These are phyloP conservation scores for Stichodactyla helianthus DNA, from an alignment of 64 coral and sea anemone genomes.

Conservation along the genomic window DNA sequence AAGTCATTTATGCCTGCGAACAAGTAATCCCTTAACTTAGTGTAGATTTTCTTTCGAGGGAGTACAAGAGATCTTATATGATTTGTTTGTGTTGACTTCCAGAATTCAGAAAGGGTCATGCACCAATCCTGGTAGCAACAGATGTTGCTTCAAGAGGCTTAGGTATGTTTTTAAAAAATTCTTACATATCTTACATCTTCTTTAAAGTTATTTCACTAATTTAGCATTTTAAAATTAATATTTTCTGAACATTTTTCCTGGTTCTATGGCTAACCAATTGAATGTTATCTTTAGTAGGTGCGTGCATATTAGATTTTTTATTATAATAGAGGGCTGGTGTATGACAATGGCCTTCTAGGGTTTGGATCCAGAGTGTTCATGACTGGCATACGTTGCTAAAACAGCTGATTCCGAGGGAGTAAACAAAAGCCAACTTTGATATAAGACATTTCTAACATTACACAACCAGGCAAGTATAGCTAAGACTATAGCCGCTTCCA, in stretches of 20 bases:
- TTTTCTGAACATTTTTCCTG: too few relatives aligned
- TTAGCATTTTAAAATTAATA: neutral
- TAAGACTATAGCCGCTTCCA: neutral
- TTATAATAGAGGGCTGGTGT: constrained; percentile 3
- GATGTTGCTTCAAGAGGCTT: constrained; percentile 97
- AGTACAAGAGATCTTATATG: too few relatives aligned
- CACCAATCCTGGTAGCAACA: constrained; percentile 97
- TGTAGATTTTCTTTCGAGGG: too few relatives aligned
- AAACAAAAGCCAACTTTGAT: constrained; percentile 22
- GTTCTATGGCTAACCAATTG: constrained; percentile 15
- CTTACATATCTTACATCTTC: neutral
- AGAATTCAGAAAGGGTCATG: constrained; percentile 95
- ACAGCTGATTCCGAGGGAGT: constrained; percentile 30
- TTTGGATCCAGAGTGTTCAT: constrained; percentile 37
- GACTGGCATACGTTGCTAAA: constrained; percentile 29
- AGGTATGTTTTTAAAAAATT: constrained; percentile 60
- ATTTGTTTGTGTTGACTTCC: neutral
- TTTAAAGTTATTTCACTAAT: neutral
- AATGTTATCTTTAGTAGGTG: constrained; percentile 11
- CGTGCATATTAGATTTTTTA: constrained; percentile 15
- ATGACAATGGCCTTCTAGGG: constrained; percentile 30
- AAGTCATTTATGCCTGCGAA: too few relatives aligned
- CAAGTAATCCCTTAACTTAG: too few relatives aligned
- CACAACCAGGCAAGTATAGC: constrained; percentile 5
- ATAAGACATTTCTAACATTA: neutral